Evolutionary conservation across 2,797 vertebrate species (phyloP).

Genomic region (Mormyrops boulengeri): DNA sequence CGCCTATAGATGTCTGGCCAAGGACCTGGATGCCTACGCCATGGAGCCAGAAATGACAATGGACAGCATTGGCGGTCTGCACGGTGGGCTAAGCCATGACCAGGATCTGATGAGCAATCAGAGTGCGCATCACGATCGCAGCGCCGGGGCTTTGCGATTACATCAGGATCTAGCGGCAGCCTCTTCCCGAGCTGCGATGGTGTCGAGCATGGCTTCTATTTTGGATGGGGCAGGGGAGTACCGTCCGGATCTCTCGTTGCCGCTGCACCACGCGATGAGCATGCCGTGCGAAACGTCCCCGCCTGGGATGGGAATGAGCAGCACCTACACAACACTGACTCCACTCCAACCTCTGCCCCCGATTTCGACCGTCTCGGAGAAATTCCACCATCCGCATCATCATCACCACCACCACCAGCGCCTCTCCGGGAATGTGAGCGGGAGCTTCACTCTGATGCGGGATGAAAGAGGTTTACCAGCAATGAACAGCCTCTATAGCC

Average conservation of each 20-base stretch:
- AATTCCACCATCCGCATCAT: conserved; percentile 77
- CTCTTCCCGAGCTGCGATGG: conserved; percentile 79
- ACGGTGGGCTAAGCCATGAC: conserved; percentile 77
- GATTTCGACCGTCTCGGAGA: conserved; percentile 91
- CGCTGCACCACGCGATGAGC: conserved; percentile 92
- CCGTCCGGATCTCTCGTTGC: conserved; percentile 83
- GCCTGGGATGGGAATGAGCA: conserved; percentile 87
- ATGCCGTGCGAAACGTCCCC: conserved; percentile 90
- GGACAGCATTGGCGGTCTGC: conserved; percentile 83
- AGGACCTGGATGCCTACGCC: conserved; percentile 87
- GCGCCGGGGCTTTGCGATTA: conserved; percentile 64
- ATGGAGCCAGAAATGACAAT: conserved; percentile 96
- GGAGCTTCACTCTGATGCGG: conserved; percentile 92
- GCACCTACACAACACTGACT: conserved; percentile 92
- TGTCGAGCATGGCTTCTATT: conserved; percentile 87
- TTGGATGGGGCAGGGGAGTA: conserved; percentile 88
- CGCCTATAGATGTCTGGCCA: conserved; percentile 93
- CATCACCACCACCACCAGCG: conserved; percentile 70
- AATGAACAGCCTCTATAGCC: conserved; percentile 92
- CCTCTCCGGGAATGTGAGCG: conserved; percentile 83
- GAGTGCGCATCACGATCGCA: conserved; percentile 76
- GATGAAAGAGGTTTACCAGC: conserved; percentile 84
- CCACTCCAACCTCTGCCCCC: conserved; percentile 92
- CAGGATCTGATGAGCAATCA: conserved; percentile 83
- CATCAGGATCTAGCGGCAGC: conserved; percentile 79